phyloP scores from a whole-genome alignment of 2,888 invertebrate genomes.

The Vesta saturnalis region DNA sequence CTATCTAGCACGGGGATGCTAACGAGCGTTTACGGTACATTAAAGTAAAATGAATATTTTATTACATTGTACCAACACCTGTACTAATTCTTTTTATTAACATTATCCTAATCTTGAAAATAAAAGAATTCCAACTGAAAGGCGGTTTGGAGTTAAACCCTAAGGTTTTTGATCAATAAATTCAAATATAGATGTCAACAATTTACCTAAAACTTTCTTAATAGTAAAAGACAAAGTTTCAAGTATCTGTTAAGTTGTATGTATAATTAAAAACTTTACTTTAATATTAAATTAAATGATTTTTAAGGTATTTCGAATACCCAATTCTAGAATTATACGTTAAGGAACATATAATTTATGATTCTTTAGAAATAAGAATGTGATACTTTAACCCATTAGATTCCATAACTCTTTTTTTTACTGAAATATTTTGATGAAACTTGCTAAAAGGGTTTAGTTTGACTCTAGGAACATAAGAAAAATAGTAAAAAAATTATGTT shows the following conservation, averaged over 20 bases:
- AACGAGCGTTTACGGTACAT: slow-evolving; percentile 41
- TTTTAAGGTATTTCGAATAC: no score
- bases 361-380: no score
- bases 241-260: slow-evolving; percentile 8
- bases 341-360: no score
- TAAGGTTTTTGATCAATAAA: neutral
- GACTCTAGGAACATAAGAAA: no score
- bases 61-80: slow-evolving; percentile 38
- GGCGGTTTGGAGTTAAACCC: neutral
- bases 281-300: neutral
- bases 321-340: no score
- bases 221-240: slow-evolving; percentile 15
- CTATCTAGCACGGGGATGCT: slow-evolving; percentile 46
- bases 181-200: neutral
- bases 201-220: slow-evolving; percentile 19
- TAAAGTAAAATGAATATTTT: slow-evolving; percentile 42
- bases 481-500: no score
- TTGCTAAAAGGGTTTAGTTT: no score
- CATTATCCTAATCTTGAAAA: slow-evolving; percentile 6
- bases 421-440: no score
- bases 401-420: no score
- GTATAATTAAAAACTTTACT: no score
- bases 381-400: no score
- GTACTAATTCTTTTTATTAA: slow-evolving; percentile 34
- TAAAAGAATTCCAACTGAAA: neutral